Evolutionary conservation across 2,888 invertebrate genomes (phyloP).

Genomic region (Opisthograptis luteolata): DNA sequence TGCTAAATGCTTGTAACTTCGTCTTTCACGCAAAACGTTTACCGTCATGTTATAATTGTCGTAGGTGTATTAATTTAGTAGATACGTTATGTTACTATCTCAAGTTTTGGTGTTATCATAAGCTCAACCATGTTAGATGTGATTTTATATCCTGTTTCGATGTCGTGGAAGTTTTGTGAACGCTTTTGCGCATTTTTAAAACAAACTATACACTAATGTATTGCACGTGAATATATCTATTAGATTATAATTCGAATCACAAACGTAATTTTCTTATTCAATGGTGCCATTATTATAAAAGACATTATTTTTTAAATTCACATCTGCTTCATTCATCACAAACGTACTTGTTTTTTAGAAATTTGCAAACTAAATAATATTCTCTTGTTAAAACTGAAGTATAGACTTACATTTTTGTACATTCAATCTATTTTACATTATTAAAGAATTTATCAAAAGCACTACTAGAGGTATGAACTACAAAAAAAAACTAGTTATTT

Average conservation of each 20-base stretch:
- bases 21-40: conserved; percentile 14
- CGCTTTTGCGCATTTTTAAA: conserved; percentile 80
- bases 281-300: conserved; percentile 23
- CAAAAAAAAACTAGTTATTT: conserved; percentile 1
- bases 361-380: neutral
- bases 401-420: conserved; percentile 7
- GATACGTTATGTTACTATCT: conserved; percentile 18
- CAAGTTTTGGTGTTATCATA: conserved; percentile 55
- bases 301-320: conserved; percentile 19
- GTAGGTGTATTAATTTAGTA: conserved; percentile 27
- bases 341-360: neutral
- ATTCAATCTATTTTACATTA: conserved; percentile 6
- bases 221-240: conserved; percentile 44
- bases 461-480: conserved; percentile 8
- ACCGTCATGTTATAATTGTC: conserved; percentile 9
- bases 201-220: conserved; percentile 49
- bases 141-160: conserved; percentile 70
- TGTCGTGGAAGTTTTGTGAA: conserved; percentile 77
- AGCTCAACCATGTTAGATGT: conserved; percentile 64
- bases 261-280: conserved; percentile 28
- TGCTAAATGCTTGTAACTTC: conserved; percentile 21
- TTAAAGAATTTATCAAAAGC: conserved; percentile 12
- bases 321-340: conserved; percentile 19
- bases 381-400: neutral
- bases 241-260: conserved; percentile 25